Base-by-base conservation (phyloP, 2,797 vertebrate species). In the Meriones psammophilus region DNA sequence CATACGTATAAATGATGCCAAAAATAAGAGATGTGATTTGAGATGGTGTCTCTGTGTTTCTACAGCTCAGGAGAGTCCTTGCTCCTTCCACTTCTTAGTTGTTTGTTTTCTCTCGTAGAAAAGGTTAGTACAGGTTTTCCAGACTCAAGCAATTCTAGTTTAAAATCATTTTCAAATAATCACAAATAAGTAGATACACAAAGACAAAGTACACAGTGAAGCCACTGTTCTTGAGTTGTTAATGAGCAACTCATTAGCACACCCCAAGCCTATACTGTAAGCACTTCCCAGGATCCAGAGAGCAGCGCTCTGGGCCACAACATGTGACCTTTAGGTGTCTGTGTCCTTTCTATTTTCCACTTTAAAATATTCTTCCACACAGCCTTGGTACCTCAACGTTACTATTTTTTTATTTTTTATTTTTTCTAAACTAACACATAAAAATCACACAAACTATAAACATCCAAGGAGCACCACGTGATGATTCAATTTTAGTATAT, bases 101-200 rank as follows among this genome's bases (percentile, higher is more conserved):
- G 91, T 95, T 30, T 42, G 50, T 50, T 50, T 42, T 87, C 42
- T 89, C 13, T 0, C n/a, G n/a, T 60, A 79, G 91, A 91, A 93
- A 89, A 9, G 1, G 85, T 88, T 54, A 96, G 50, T 86, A 46
- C 9, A 85, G 12, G 91, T 92, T 91, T 78, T 88, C 88, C 86
- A 94, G 58, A 78, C 56, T 73, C 78, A 77, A 92, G 81, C 68
- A 94, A 54, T 60, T 79, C 3, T n/a, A 50, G 1, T 39, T 20
- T 90, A 26, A 42, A 90, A 80, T 62, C 60, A 4, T 39, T 91
- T 42, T 13, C 14, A 86, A 86, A 88, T 90, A 66, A 89, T 93
- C 54, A 68, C 71, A 92, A 92, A 84, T 80, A 89, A 84, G 71
- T 87, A 33, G 87, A 91, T 42, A 15, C 6, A 46, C 50, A 94